Percentiles rank a stretch among this genome's conserved stretches.
These are phyloP conservation scores for Danio rerio DNA, from an alignment of 2,113 vertebrate species.

Conservation along the genomic window GRCz12tu NC_133194.1:49704001-49704500, in stretches of 20 bases:
- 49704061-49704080: neutral
- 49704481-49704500: too few relatives aligned
- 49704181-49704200: neutral
- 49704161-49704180: neutral
- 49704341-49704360: too few relatives aligned
- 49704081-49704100: neutral
- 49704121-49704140: neutral
- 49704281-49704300: constrained; percentile 55
- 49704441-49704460: too few relatives aligned
- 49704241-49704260: neutral
- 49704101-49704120: neutral
- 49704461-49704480: too few relatives aligned
- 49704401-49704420: too few relatives aligned
- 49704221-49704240: neutral
- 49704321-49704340: neutral
- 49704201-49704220: neutral
- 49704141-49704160: too few relatives aligned
- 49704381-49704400: too few relatives aligned
- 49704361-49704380: too few relatives aligned
- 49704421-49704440: too few relatives aligned
- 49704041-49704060: neutral
- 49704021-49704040: neutral
- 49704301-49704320: neutral
- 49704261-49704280: constrained; percentile 28
- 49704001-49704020: neutral